Evolutionary conservation across 2,113 vertebrate species (phyloP).

Genomic region (Gulo gulo): DNA sequence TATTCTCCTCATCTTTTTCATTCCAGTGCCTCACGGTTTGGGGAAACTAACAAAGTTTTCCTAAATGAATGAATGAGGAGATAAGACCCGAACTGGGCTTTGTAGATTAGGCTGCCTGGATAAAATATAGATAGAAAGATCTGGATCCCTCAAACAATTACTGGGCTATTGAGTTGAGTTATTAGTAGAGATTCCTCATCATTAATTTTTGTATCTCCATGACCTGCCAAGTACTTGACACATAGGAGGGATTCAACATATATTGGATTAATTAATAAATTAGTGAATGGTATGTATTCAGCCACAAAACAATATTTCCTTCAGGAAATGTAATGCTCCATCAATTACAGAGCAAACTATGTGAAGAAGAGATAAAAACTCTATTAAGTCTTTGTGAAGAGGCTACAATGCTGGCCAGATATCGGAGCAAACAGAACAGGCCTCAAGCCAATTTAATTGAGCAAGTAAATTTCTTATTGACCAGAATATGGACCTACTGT

Average conservation of each 20-base stretch:
- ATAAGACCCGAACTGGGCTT: background rate
- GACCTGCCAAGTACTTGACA: background rate
- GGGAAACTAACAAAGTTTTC: background rate
- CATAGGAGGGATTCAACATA: background rate
- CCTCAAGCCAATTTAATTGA: constrained; percentile 25
- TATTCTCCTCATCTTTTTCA: background rate
- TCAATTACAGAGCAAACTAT: constrained; percentile 28
- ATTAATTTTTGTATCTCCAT: background rate
- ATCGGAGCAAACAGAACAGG: background rate
- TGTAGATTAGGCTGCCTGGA: background rate
- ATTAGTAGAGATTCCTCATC: background rate
- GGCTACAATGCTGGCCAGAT: background rate
- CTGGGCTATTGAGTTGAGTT: background rate
- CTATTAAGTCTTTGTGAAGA: background rate
- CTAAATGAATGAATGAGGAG: background rate
- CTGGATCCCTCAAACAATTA: background rate
- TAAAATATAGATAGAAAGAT: constrained; percentile 6
- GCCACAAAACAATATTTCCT: background rate
- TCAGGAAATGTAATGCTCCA: background rate
- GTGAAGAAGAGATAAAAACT: constrained; percentile 27
- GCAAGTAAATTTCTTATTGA: background rate
- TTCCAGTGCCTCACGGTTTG: background rate
- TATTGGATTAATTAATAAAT: constrained; percentile 1
- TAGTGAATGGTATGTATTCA: background rate
- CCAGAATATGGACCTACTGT: background rate